phyloP scores from a whole-genome alignment of 2,888 invertebrate genomes.

The Dolichomitus sp. region DNA sequence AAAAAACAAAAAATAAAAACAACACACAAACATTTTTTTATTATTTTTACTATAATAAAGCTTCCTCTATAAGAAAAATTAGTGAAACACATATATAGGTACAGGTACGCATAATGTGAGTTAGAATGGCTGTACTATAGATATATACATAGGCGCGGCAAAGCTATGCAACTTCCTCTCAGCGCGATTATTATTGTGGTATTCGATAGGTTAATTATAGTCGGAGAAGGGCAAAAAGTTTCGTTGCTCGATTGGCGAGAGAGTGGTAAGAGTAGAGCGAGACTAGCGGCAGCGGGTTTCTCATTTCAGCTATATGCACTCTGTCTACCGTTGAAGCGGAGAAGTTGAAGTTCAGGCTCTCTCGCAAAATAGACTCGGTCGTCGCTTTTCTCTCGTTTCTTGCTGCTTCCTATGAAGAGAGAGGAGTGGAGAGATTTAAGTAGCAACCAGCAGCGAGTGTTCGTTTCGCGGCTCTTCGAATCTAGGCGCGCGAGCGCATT shows the following conservation, averaged over 20 bases:
- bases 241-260: conserved; percentile 37
- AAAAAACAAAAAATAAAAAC: too few relatives aligned
- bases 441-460: conserved; percentile 14
- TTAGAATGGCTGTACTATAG: neutral
- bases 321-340: conserved; percentile 38
- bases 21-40: too few relatives aligned
- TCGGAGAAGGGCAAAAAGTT: conserved; percentile 56
- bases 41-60: neutral
- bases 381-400: conserved; percentile 47
- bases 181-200: conserved; percentile 54
- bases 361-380: conserved; percentile 31
- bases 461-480: conserved; percentile 36
- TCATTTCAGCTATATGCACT: conserved; percentile 12
- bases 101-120: neutral
- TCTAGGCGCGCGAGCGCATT: conserved; percentile 31
- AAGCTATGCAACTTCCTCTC: conserved; percentile 52
- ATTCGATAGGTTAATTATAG: conserved; percentile 66
- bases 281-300: conserved; percentile 17
- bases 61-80: neutral
- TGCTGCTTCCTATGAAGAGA: neutral
- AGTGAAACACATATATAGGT: neutral
- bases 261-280: neutral
- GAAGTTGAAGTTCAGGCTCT: conserved; percentile 58
- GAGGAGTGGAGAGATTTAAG: conserved; percentile 7
- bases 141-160: conserved; percentile 47